Conservation (phyloP, 35 echinoderm and acorn worm species). For the Stichopus chloronotus region DNA sequence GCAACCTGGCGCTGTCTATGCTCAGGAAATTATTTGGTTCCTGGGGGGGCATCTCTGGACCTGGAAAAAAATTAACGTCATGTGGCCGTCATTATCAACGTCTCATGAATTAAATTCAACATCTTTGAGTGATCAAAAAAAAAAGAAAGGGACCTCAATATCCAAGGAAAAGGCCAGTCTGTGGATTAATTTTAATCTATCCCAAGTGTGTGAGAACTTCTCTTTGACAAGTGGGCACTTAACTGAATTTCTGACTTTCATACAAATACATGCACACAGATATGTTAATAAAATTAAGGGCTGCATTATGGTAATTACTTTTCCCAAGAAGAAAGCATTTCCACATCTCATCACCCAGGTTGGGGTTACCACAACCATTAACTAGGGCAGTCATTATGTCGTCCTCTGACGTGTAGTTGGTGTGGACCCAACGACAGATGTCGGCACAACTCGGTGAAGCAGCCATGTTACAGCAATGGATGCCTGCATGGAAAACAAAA, state of each 20-base stretch:
- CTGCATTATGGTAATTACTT: conserved; percentile 13
- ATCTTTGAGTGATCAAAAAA: no score
- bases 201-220: no score
- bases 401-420: conserved; percentile 69
- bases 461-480: conserved; percentile 91
- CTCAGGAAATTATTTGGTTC: conserved; percentile 38
- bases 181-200: no score
- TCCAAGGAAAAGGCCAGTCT: no score
- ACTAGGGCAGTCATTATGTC: conserved; percentile 76
- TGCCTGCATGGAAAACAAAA: conserved; percentile 51
- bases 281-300: no score
- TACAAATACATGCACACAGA: no score
- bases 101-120: no score
- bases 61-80: neutral
- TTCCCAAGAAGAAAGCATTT: conserved; percentile 78
- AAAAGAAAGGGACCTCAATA: no score
- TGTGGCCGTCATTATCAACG: neutral
- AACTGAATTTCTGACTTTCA: no score
- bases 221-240: no score
- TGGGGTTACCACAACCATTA: conserved; percentile 58
- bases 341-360: conserved; percentile 81
- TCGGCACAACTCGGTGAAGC: conserved; percentile 60
- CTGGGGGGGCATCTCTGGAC: conserved; percentile 4
- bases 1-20: conserved; percentile 89
- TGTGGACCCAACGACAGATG: conserved; percentile 64